phyloP scores from a whole-genome alignment of 53 echinoderm and acorn worm species.

The Mesocentrotus franciscanus region DNA sequence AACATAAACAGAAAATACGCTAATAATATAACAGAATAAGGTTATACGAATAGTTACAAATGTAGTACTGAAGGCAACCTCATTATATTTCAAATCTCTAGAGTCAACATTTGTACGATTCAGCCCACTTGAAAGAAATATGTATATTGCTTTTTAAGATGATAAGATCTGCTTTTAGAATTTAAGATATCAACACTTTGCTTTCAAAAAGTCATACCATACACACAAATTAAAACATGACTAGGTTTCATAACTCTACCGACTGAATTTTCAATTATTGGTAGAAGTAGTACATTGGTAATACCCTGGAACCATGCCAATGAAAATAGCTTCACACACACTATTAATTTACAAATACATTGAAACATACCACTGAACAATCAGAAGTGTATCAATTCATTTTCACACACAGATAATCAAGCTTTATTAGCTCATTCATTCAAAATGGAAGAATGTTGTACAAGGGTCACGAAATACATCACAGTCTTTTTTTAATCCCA shows the following conservation, averaged over 20 bases:
- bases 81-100: background rate
- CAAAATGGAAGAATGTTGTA: conserved; percentile 3
- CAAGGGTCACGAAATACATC: background rate
- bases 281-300: background rate
- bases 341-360: background rate
- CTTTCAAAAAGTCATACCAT: background rate
- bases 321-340: background rate
- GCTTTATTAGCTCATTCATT: background rate
- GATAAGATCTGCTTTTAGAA: background rate
- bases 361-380: background rate
- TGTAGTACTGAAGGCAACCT: background rate
- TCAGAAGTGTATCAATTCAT: background rate
- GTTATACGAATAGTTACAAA: too few species aligned
- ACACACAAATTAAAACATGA: background rate
- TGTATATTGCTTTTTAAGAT: background rate
- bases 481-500: background rate
- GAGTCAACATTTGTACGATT: background rate
- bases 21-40: too few species aligned
- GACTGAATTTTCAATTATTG: background rate
- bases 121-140: background rate
- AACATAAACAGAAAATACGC: too few species aligned
- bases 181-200: too few species aligned
- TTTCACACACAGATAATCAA: conserved; percentile 21
- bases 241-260: background rate
- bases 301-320: background rate